phyloP scores from a whole-genome alignment of 2,797 vertebrate genomes.

The Xerus rutilus region DNA sequence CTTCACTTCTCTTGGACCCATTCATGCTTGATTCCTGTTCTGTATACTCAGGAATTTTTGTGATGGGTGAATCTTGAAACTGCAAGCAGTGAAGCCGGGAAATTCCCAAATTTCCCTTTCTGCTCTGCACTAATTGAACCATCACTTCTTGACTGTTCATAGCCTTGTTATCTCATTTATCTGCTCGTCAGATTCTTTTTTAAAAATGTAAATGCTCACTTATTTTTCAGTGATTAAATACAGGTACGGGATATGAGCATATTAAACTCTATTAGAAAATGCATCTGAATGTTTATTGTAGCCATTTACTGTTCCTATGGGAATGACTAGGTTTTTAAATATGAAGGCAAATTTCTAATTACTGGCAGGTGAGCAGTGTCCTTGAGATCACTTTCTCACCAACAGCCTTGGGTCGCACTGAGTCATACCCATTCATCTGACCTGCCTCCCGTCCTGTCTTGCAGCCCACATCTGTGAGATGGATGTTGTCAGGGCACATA shows the following conservation, averaged over 20 bases:
- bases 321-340: neutral
- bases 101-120: neutral
- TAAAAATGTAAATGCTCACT: neutral
- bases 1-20: neutral
- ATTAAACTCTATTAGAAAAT: neutral
- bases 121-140: neutral
- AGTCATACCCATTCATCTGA: neutral
- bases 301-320: neutral
- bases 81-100: neutral
- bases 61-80: neutral
- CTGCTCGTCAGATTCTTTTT: neutral
- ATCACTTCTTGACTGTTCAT: neutral
- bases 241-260: neutral
- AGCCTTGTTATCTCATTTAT: neutral
- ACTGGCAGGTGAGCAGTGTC: neutral
- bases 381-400: neutral
- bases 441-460: neutral
- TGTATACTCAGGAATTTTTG: neutral
- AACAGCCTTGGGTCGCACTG: neutral
- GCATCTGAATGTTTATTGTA: neutral
- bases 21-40: neutral
- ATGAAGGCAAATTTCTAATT: neutral
- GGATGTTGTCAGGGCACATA: neutral
- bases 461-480: neutral
- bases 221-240: conserved; percentile 2